Base-by-base conservation (phyloP, 2,113 vertebrate species). In the Rhinoptilus africanus region DNA sequence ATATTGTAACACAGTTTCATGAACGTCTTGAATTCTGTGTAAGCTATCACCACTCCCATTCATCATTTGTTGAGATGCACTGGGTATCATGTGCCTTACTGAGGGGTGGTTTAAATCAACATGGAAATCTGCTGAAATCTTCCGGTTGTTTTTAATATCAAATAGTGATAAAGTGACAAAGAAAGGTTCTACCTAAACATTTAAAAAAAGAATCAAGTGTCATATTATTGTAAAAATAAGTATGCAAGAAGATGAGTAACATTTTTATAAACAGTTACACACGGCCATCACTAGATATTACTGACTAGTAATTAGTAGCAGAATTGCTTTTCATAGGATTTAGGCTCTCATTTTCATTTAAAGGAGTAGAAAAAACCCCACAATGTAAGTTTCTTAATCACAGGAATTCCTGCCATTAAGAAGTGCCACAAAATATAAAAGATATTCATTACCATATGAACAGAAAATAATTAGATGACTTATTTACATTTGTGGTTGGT, bases 91-190 rank as follows among this genome's bases (percentile, higher is more conserved):
- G 62, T 98, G 98, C 82, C 99, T 98, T 60, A 99, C 99, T 9
- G 99, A 99, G 28, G 98, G 86, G 4, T 99, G 99, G 94, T 99
- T 99, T 87, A 99, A 97, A 95, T 99, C 99, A 73, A 99, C 99
- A 1, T 99, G 99, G 97, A 99, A 99, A 97, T 99, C 99, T 7
- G 99, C 98, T 12, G 99, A 99, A 97, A 99, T 99, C 98, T 99
- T 99, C 39, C 98, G 97, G 94, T 99, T 98, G 87, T 98, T 98
- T 96, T 99, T 99, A 94, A 99, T 99, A 94, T 99, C 99, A 62
- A 99, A 99, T 48, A 99, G 96, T 9, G 99, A 99, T 69, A 99
- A 95, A 2, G 99, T 99, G 96, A 99, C 98, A 84, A 99, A 99
- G 96, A 99, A 99, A 54, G 99, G 99, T 92, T 99, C 99, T 80